A percentile compares a stretch with the other conserved stretches of the same genome.
These are phyloP conservation scores for Thryonomys swinderianus DNA, from an alignment of 2,113 vertebrate species.

Conservation along the genomic window DNA sequence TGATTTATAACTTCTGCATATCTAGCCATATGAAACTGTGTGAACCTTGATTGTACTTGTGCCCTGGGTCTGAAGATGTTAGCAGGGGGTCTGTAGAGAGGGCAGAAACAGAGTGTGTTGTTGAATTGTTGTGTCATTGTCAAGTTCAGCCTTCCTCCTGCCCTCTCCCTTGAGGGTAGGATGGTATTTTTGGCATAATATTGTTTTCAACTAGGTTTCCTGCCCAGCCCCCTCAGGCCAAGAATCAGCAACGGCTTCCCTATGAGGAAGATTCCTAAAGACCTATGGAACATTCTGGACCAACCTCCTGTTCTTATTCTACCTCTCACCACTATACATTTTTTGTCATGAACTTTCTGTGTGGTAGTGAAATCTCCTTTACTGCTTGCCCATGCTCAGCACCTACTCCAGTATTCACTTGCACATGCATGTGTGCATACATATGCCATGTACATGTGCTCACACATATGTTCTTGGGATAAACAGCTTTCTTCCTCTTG, in stretches of 20 bases:
- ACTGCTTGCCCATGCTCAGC: background rate
- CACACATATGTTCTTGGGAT: background rate
- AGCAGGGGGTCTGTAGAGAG: background rate
- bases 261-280: background rate
- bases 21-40: background rate
- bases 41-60: background rate
- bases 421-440: background rate
- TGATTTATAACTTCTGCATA: slow-evolving; percentile 39
- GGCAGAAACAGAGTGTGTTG: background rate
- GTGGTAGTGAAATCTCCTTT: background rate
- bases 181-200: background rate
- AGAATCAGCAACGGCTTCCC: background rate
- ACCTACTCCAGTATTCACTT: too few species aligned
- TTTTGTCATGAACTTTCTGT: background rate
- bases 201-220: background rate
- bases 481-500: background rate
- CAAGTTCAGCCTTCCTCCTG: background rate
- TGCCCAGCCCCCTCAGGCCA: background rate
- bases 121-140: background rate
- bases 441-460: background rate
- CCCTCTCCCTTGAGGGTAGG: background rate
- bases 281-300: background rate
- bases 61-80: background rate
- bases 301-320: background rate
- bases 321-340: background rate